Evolutionary conservation across 1,140 invertebrate genomes (phyloP).

Genomic region (Akabosia matsudoensis): DNA sequence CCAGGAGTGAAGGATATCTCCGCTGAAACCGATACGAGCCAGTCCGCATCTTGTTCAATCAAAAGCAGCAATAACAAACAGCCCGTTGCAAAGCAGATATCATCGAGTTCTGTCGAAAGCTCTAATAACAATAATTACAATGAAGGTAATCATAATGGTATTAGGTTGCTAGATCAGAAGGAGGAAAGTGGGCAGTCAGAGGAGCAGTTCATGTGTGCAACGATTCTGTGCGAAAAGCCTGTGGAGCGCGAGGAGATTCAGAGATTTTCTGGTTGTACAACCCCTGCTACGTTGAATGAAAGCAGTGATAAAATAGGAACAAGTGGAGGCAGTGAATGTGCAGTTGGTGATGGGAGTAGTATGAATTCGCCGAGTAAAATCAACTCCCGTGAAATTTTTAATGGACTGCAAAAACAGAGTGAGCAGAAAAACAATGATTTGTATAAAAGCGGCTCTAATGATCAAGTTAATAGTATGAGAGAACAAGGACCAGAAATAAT

Average conservation of each 20-base stretch:
- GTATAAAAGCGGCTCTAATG: neutral
- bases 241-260: neutral
- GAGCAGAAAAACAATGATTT: neutral
- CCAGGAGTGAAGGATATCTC: neutral
- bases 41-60: neutral
- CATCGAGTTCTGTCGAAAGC: constrained; percentile 11
- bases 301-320: neutral
- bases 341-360: neutral
- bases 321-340: neutral
- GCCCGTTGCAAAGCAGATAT: neutral
- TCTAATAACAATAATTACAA: neutral
- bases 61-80: constrained; percentile 5
- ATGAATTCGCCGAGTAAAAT: constrained; percentile 5
- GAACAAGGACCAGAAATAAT: constrained; percentile 23
- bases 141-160: neutral
- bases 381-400: neutral
- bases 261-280: neutral
- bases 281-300: constrained; percentile 2
- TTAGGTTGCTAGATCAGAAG: neutral
- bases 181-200: neutral
- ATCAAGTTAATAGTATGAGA: neutral
- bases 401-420: neutral
- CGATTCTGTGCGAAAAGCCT: neutral
- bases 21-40: neutral
- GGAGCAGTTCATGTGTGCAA: neutral